Base-by-base conservation (phyloP, 2,113 vertebrate species). In the Petaurus breviceps region DNA sequence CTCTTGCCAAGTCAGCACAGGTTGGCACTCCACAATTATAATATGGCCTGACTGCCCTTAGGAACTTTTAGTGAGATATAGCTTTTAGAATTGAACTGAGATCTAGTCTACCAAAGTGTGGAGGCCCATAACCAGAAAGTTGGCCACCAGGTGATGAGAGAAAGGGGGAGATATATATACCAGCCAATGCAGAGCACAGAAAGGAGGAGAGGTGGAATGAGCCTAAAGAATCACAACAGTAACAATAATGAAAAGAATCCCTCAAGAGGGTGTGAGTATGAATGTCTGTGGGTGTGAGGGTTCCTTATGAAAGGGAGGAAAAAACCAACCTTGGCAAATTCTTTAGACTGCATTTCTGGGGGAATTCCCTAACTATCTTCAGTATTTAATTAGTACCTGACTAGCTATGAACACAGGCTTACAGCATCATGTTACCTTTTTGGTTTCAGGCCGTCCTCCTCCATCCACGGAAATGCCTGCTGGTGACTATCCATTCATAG, bases 401-500 rank as follows among this genome's bases (percentile, higher is more conserved):
- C 8, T 25, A 68, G 91, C 90, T 0, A 0, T 4, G 24, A 37
- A 49, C 84, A 90, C 89, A 89, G 92, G n/a, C 51, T 10, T 84
- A 93, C n/a, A 90, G 94, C 92, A 96, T 92, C 68, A 26, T 91
- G 37, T 50, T 26, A 14, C 22, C 92, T 93, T 52, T 98, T 96
- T 92, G 7, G 0, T 97, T 98, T 91, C 97, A 99, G 99, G 99
- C 50, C 8, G 6, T 0, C 98, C 99, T 26, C 98, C 96, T 96
- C 99, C 99, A 0, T 99, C 99, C 52, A 98, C 94, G 5, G 99
- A 99, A 50, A 12, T 97, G 51, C 99, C 99, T 0, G 99, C 55
- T 0, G 99, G 99, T 28, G 91, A 96, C 0, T 99, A 99, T 92
- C 99, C 99, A 0, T 98, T 99, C 97, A 98, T 99, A 98, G 99